phyloP scores from a whole-genome alignment of 2,888 invertebrate species.

The Seira musarum region DNA sequence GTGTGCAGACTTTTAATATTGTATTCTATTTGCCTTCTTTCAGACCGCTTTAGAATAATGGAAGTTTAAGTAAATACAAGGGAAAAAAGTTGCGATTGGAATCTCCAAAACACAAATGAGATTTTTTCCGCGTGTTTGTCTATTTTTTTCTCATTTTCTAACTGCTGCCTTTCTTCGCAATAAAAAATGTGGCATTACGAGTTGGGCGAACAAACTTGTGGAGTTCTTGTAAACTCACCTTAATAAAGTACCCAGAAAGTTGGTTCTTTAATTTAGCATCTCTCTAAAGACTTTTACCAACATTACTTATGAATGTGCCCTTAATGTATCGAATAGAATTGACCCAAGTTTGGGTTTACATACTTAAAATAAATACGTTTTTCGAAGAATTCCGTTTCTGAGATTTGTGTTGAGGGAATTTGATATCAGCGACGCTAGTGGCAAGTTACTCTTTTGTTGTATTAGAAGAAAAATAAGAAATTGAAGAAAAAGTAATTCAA shows the following conservation, averaged over 20 bases:
- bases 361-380: too few relatives aligned
- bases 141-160: conserved; percentile 6
- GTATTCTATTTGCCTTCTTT: conserved; percentile 1
- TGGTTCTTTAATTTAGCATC: neutral
- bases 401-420: too few relatives aligned
- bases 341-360: too few relatives aligned
- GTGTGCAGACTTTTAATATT: conserved; percentile 7
- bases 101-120: conserved; percentile 10
- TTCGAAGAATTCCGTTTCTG: too few relatives aligned
- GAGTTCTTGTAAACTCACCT: neutral
- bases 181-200: neutral
- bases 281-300: too few relatives aligned
- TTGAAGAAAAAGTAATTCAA: too few relatives aligned
- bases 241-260: neutral
- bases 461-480: too few relatives aligned
- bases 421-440: too few relatives aligned
- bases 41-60: conserved; percentile 3
- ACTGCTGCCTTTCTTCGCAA: neutral
- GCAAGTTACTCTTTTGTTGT: too few relatives aligned
- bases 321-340: too few relatives aligned
- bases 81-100: conserved; percentile 4
- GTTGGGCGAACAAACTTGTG: neutral
- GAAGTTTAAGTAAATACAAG: conserved; percentile 1
- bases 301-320: too few relatives aligned
- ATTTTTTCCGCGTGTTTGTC: neutral